phyloP scores from a whole-genome alignment of 2,113 vertebrate genomes.

The Galemys pyrenaicus region DNA sequence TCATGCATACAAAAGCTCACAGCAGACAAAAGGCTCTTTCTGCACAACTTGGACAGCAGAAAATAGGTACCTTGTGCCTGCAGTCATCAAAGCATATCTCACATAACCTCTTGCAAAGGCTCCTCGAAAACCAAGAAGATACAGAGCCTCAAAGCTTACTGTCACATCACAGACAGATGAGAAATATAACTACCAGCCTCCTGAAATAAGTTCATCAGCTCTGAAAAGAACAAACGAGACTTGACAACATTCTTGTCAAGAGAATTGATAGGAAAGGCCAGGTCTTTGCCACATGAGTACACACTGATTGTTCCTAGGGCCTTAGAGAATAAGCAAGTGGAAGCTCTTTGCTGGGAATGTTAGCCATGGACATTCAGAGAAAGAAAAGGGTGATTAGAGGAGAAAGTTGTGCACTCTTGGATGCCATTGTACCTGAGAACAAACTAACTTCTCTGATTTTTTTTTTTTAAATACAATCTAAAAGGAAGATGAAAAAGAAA shows the following conservation, averaged over 20 bases:
- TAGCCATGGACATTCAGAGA: constrained; percentile 48
- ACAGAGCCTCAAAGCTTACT: constrained; percentile 59
- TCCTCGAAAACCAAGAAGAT: constrained; percentile 47
- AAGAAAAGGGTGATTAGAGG: constrained; percentile 60
- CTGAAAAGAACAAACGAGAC: constrained; percentile 77
- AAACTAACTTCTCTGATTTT: constrained; percentile 46
- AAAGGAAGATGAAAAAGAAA: constrained; percentile 37
- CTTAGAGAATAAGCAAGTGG: constrained; percentile 65
- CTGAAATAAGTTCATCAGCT: constrained; percentile 75
- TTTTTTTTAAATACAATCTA: constrained; percentile 21
- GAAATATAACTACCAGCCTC: constrained; percentile 70
- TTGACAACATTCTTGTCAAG: constrained; percentile 81
- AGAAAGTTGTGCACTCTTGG: background rate
- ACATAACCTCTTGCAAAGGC: background rate
- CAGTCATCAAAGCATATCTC: background rate
- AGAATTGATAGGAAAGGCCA: constrained; percentile 77
- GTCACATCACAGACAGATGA: constrained; percentile 55
- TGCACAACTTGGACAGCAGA: background rate
- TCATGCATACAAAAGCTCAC: background rate
- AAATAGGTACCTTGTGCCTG: background rate
- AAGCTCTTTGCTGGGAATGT: constrained; percentile 51
- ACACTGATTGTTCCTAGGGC: constrained; percentile 69
- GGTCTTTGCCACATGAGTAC: constrained; percentile 79
- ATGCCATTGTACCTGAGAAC: constrained; percentile 39
- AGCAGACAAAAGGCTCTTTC: background rate